Evolutionary conservation across 2,888 invertebrate species (phyloP).

Genomic region (Sphaerophoria rueppellii): DNA sequence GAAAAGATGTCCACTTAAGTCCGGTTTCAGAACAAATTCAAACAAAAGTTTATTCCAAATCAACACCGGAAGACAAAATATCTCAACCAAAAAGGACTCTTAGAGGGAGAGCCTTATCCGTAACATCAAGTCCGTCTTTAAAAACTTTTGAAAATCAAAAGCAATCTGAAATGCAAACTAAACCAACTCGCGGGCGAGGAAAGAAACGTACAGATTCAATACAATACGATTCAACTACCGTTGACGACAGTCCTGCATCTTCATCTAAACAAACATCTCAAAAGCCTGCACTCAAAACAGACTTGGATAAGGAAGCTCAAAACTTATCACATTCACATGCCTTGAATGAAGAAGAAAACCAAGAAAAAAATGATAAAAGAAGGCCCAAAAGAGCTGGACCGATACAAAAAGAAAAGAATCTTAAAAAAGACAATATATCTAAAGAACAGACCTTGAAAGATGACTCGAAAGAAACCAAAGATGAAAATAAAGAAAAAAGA

Average conservation of each 20-base stretch:
- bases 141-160: not conserved
- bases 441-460: no score
- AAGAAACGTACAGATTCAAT: slow-evolving; percentile 21
- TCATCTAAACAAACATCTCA: not conserved
- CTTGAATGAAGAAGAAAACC: no score
- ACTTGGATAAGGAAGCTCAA: not conserved
- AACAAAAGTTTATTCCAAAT: not conserved
- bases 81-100: not conserved
- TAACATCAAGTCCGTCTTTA: not conserved
- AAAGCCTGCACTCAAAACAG: slow-evolving; percentile 5
- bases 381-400: no score
- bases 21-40: slow-evolving; percentile 29
- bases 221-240: slow-evolving; percentile 19
- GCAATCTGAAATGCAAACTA: not conserved
- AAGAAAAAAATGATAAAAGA: no score
- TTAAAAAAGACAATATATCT: no score
- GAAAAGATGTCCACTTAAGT: not conserved
- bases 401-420: no score
- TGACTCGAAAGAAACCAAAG: not conserved
- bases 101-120: not conserved
- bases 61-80: not conserved
- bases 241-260: slow-evolving; percentile 18
- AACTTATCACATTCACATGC: no score
- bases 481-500: slow-evolving; percentile 16
- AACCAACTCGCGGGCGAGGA: not conserved